A percentile compares a stretch with the other conserved stretches of the same genome.
phyloP scores from a whole-genome alignment of 2,888 invertebrate genomes.

The Rhodophaea formosa region DNA sequence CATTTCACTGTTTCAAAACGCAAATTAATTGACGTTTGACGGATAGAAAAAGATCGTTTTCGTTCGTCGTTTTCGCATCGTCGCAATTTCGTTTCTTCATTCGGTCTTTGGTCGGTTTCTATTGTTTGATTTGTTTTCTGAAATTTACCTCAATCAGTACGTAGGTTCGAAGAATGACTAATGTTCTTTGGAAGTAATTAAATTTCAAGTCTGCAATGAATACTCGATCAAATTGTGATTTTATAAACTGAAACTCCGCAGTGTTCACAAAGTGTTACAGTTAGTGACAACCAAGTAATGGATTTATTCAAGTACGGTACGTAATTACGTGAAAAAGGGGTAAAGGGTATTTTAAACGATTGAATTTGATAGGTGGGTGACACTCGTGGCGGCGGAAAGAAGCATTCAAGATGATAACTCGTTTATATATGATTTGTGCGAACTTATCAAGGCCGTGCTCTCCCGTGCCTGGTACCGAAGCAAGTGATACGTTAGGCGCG shows the following conservation, averaged over 20 bases:
- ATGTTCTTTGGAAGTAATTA: background rate
- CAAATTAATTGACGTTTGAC: too few species aligned
- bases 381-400: background rate
- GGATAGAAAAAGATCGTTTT: too few species aligned
- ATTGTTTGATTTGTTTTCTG: background rate
- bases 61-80: too few species aligned
- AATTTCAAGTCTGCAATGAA: background rate
- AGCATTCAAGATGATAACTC: slow-evolving; percentile 13
- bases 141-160: background rate
- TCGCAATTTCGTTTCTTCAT: background rate
- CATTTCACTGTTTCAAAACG: too few species aligned
- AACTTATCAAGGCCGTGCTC: slow-evolving; percentile 72
- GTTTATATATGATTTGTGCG: slow-evolving; percentile 46
- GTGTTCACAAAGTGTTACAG: background rate
- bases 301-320: slow-evolving; percentile 60
- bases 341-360: slow-evolving; percentile 9
- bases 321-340: slow-evolving; percentile 15
- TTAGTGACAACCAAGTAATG: slow-evolving; percentile 36
- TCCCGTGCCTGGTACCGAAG: slow-evolving; percentile 66
- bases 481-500: slow-evolving; percentile 32
- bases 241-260: background rate
- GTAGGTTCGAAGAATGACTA: background rate
- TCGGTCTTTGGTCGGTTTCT: background rate
- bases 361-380: background rate
- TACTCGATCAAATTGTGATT: background rate